Evolutionary conservation across 2,888 invertebrate species (phyloP).

Genomic region (Blastobasis lacticolella): DNA sequence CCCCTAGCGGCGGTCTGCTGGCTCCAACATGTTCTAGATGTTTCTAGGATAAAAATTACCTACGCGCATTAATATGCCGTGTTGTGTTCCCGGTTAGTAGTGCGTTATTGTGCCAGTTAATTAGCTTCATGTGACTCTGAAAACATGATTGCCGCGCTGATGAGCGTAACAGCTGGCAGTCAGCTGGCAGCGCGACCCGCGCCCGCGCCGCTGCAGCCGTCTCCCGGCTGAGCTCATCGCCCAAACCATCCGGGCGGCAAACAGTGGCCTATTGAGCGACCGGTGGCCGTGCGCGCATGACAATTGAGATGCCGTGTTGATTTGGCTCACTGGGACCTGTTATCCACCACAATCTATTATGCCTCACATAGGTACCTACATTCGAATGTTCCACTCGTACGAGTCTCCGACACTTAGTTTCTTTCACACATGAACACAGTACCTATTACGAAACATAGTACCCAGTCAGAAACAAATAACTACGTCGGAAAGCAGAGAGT

Average conservation of each 20-base stretch:
- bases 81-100: too few relatives aligned
- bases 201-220: constrained; percentile 24
- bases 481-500: constrained; percentile 20
- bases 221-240: constrained; percentile 53
- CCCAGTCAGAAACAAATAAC: not conserved
- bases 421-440: too few relatives aligned
- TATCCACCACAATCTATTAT: constrained; percentile 32
- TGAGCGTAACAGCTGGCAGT: constrained; percentile 57
- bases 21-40: constrained; percentile 13
- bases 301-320: constrained; percentile 46
- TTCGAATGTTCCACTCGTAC: too few relatives aligned
- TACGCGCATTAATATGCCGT: too few relatives aligned
- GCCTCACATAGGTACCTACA: constrained; percentile 16
- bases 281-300: constrained; percentile 34
- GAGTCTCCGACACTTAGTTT: too few relatives aligned
- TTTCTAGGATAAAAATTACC: too few relatives aligned
- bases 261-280: constrained; percentile 2
- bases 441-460: too few relatives aligned
- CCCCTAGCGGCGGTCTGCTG: constrained; percentile 12
- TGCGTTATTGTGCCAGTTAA: too few relatives aligned
- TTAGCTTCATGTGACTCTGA: constrained; percentile 26
- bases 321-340: constrained; percentile 27
- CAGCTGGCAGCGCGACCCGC: constrained; percentile 32
- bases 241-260: constrained; percentile 32
- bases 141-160: constrained; percentile 33